A percentile compares a stretch with the other conserved stretches of the same genome.
Evolutionary conservation across 2,113 vertebrate species (phyloP).

Genomic region (Cyanoliseus patagonus): DNA sequence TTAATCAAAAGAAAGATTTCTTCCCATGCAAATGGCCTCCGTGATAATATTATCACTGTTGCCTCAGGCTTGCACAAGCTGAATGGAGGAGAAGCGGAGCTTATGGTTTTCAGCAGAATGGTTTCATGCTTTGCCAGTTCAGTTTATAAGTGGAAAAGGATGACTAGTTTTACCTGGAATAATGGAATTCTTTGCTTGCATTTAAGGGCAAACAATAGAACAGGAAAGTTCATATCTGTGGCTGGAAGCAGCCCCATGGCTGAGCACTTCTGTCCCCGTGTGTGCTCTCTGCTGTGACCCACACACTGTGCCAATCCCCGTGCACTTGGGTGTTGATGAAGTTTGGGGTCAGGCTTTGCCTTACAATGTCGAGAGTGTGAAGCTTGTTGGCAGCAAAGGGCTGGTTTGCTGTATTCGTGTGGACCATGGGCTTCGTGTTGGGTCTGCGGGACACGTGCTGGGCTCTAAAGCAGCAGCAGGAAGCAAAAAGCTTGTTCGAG

Average conservation of each 20-base stretch:
- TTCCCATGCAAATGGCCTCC: conserved; percentile 50
- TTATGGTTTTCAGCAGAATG: not conserved
- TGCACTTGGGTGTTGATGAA: rapidly evolving
- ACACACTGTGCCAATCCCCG: rapidly evolving
- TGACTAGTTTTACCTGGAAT: not conserved
- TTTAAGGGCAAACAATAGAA: not conserved
- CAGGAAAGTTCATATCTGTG: not conserved
- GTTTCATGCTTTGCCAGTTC: not conserved
- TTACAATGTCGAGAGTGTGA: rapidly evolving
- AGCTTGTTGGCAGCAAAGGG: not conserved
- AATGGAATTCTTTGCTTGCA: not conserved
- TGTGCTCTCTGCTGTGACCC: rapidly evolving
- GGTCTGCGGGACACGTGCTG: not conserved
- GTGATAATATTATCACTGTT: conserved; percentile 28
- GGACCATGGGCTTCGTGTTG: rapidly evolving
- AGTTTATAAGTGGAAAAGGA: not conserved
- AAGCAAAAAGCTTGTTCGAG: not conserved
- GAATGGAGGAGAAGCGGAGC: conserved; percentile 16
- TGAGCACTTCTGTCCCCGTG: rapidly evolving
- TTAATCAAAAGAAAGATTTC: conserved; percentile 46
- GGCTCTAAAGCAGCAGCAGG: not conserved
- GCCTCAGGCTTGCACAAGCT: conserved; percentile 46
- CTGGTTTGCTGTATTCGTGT: rapidly evolving
- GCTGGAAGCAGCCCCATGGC: not conserved
- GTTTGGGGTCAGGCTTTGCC: not conserved